Evolutionary conservation across 2,113 vertebrate genomes (phyloP).

Genomic region (Corydoras maculifer): DNA sequence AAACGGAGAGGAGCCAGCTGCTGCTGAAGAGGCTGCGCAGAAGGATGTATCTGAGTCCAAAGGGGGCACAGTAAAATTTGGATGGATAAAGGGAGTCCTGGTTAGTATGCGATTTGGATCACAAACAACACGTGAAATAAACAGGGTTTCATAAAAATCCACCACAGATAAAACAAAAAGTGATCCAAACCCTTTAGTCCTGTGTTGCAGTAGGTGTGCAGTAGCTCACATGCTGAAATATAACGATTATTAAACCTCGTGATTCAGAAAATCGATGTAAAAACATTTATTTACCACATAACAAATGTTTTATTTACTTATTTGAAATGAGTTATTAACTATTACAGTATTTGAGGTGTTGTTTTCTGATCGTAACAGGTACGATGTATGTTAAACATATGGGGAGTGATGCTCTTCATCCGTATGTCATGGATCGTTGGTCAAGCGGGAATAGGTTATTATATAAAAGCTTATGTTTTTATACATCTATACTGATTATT

Average conservation of each 20-base stretch:
- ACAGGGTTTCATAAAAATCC: too few relatives aligned
- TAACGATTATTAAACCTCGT: too few relatives aligned
- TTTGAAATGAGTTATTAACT: too few relatives aligned
- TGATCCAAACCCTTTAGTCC: too few relatives aligned
- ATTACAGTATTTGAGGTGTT: too few relatives aligned
- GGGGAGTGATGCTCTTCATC: conserved; percentile 99
- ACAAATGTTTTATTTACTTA: too few relatives aligned
- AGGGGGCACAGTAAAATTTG: conserved; percentile 87
- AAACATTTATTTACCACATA: too few relatives aligned
- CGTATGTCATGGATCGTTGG: conserved; percentile 95
- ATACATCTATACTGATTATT: neutral
- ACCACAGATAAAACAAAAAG: too few relatives aligned
- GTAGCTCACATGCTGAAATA: too few relatives aligned
- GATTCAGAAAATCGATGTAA: too few relatives aligned
- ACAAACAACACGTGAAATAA: too few relatives aligned
- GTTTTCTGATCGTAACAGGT: conserved; percentile 60
- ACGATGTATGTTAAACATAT: conserved; percentile 97
- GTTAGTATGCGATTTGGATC: conserved; percentile 59
- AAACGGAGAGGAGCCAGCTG: conserved; percentile 82
- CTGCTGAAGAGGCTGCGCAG: conserved; percentile 74
- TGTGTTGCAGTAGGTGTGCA: too few relatives aligned
- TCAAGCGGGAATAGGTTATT: conserved; percentile 90
- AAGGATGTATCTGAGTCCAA: conserved; percentile 76
- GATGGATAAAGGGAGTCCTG: conserved; percentile 95
- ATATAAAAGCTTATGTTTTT: neutral